Percentiles rank a stretch among this genome's conserved stretches.
Evolutionary conservation across 2,113 vertebrate species (phyloP).

Genomic region (Hippocampus mohnikei): DNA sequence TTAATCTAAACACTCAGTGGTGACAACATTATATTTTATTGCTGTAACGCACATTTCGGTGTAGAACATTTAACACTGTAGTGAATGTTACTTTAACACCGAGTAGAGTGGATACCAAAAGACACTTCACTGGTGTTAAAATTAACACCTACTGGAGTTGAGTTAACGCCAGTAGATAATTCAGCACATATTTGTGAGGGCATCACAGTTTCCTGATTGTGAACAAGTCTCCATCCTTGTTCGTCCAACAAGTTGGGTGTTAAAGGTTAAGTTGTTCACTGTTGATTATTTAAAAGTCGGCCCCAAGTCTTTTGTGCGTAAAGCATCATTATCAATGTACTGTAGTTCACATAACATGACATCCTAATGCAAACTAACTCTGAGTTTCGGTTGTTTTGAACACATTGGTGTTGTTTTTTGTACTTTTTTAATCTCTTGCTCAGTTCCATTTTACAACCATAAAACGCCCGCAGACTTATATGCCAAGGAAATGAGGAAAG

Average conservation of each 20-base stretch:
- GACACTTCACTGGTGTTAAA: no score
- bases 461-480: conserved; percentile 18
- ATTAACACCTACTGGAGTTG: no score
- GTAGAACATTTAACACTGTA: no score
- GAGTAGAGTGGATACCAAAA: no score
- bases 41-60: no score
- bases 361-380: conserved; percentile 1
- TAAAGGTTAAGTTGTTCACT: neutral
- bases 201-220: neutral
- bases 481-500: conserved; percentile 56
- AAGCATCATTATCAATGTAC: neutral
- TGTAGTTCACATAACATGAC: neutral
- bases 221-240: neutral
- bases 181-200: no score
- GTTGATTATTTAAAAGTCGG: neutral
- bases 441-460: conserved; percentile 9
- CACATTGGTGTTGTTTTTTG: conserved; percentile 1
- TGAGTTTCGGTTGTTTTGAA: conserved; percentile 22
- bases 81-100: no score
- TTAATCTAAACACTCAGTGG: no score
- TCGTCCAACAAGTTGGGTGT: neutral
- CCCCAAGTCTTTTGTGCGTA: neutral
- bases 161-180: no score
- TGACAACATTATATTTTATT: no score
- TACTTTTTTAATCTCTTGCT: conserved; percentile 18